A percentile compares a stretch with the other conserved stretches of the same genome.
Evolutionary conservation across 2,888 invertebrate species (phyloP).

Genomic region (Leptopilina syphax): DNA sequence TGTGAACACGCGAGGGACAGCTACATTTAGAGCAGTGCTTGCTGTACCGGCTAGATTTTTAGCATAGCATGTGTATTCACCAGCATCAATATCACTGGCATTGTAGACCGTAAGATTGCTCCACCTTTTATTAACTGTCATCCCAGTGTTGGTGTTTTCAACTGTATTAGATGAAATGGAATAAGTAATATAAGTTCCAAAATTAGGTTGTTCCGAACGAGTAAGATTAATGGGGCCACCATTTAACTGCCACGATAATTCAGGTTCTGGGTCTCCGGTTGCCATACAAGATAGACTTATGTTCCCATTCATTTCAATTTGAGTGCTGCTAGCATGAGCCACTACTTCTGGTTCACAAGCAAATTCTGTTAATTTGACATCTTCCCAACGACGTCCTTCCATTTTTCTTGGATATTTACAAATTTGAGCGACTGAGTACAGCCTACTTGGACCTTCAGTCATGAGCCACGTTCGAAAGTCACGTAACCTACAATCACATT

Average conservation of each 20-base stretch:
- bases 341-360: conserved; percentile 88
- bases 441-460: conserved; percentile 80
- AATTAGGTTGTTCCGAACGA: conserved; percentile 60
- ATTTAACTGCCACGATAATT: conserved; percentile 89
- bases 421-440: conserved; percentile 86
- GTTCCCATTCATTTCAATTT: conserved; percentile 89
- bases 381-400: conserved; percentile 86
- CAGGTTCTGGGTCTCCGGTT: conserved; percentile 90
- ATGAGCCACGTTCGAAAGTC: conserved; percentile 90
- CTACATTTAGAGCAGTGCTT: conserved; percentile 80
- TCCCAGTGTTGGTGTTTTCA: conserved; percentile 42
- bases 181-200: conserved; percentile 54
- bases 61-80: conserved; percentile 90
- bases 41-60: conserved; percentile 81
- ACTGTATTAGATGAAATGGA: conserved; percentile 59
- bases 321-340: conserved; percentile 77
- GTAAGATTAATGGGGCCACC: conserved; percentile 80
- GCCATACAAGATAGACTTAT: conserved; percentile 90
- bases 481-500: conserved; percentile 91
- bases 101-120: conserved; percentile 90
- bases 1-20: conserved; percentile 84
- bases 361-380: conserved; percentile 86
- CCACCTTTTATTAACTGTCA: conserved; percentile 79
- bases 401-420: conserved; percentile 86
- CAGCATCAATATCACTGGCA: conserved; percentile 88